A percentile compares a stretch with the other conserved stretches of the same genome.
Evolutionary conservation across 1,140 invertebrate species (phyloP).

Genomic region (Leptopilina boulardi): DNA sequence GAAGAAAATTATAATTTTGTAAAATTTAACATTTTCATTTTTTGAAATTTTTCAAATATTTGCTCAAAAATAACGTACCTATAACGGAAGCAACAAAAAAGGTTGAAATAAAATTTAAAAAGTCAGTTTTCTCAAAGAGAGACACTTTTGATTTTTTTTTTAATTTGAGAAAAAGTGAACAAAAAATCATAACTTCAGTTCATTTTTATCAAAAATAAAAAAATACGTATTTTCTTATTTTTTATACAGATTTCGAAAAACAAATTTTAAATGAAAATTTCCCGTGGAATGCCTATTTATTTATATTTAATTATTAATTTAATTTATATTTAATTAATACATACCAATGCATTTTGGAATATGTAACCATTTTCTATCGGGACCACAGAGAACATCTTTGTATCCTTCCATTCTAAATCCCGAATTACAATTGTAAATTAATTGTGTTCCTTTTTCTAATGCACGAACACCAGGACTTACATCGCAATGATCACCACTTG

Average conservation of each 20-base stretch:
- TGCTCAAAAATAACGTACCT: no score
- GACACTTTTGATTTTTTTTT: no score
- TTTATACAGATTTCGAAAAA: neutral
- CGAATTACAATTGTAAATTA: constrained; percentile 65
- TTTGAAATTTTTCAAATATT: neutral
- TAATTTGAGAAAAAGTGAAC: no score
- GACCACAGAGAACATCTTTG: constrained; percentile 59
- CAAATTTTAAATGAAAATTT: no score
- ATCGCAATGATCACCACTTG: constrained; percentile 50
- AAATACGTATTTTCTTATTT: no score
- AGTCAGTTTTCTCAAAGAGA: no score
- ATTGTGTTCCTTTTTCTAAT: constrained; percentile 58
- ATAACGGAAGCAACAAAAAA: no score
- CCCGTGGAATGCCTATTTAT: constrained; percentile 29
- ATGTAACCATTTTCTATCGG: constrained; percentile 62
- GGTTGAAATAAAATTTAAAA: no score
- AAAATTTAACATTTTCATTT: neutral
- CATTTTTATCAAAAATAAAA: no score
- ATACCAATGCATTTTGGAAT: constrained; percentile 65
- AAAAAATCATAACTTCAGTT: no score
- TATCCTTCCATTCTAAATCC: constrained; percentile 59
- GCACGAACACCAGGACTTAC: constrained; percentile 3
- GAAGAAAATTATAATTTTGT: neutral
- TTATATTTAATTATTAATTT: neutral
- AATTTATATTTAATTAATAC: constrained; percentile 35